Conservation (phyloP, 2,113 vertebrate species). For the Microtus montanus region DNA sequence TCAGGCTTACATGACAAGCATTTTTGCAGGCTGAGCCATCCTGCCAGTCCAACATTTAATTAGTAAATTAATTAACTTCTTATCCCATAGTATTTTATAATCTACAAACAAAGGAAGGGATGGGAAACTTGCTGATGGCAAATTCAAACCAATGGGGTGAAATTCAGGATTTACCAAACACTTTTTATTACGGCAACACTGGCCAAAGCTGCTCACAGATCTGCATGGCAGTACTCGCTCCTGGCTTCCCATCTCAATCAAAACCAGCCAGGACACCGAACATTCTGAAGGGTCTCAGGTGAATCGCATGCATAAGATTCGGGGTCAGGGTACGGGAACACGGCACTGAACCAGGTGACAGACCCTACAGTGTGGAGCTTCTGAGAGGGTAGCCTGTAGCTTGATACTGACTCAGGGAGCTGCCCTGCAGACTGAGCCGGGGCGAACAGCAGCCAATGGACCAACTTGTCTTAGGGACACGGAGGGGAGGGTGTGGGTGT, state of each 20-base stretch:
- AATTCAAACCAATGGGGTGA: not conserved
- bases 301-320: not conserved
- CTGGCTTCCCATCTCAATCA: not conserved
- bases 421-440: not conserved
- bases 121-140: not conserved
- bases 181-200: not conserved
- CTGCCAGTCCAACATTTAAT: not conserved
- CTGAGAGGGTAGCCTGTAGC: too few species aligned
- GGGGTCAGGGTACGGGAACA: rapidly evolving
- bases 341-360: not conserved
- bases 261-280: not conserved
- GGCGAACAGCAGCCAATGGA: too few species aligned
- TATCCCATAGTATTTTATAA: not conserved
- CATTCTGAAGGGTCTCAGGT: not conserved
- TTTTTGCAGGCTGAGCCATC: not conserved
- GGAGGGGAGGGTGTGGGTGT: not conserved
- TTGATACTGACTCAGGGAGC: rapidly evolving
- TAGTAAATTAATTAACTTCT: not conserved
- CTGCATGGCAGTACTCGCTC: not conserved
- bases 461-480: not conserved
- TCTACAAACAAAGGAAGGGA: not conserved
- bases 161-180: not conserved
- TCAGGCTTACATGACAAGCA: not conserved
- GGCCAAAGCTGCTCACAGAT: not conserved
- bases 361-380: not conserved